phyloP scores from a whole-genome alignment of 2,888 invertebrate genomes.

The Galerucella calmariensis region DNA sequence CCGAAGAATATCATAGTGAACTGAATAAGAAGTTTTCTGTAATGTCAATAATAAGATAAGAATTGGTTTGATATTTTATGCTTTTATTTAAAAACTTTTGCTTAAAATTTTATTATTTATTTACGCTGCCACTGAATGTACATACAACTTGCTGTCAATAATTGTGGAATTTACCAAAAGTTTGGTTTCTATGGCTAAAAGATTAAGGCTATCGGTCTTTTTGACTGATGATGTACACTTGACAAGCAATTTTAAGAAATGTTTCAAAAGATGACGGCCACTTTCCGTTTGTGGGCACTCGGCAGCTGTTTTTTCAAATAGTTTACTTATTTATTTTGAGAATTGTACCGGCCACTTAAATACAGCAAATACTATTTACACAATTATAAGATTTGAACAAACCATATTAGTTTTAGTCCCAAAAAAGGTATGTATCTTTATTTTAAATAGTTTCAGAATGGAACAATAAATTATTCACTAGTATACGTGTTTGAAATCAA shows the following conservation, averaged over 20 bases:
- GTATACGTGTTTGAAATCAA: too few species aligned
- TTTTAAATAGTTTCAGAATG: too few species aligned
- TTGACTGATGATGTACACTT: conserved; percentile 40
- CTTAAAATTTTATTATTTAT: neutral
- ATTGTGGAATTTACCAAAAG: conserved; percentile 36
- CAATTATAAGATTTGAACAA: neutral
- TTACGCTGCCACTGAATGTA: neutral
- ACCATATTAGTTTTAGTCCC: neutral
- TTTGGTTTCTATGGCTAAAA: conserved; percentile 38
- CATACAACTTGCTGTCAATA: conserved; percentile 21
- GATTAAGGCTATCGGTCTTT: conserved; percentile 45
- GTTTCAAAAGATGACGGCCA: conserved; percentile 16
- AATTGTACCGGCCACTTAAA: neutral
- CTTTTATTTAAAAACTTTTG: neutral
- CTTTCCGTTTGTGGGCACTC: neutral
- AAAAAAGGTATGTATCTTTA: too few species aligned
- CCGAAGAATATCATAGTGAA: too few species aligned
- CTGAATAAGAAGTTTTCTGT: too few species aligned
- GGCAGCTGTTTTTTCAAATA: conserved; percentile 20
- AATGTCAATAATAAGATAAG: too few species aligned
- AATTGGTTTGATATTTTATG: too few species aligned
- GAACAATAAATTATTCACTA: too few species aligned
- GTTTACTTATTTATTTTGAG: conserved; percentile 15
- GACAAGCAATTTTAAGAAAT: conserved; percentile 36
- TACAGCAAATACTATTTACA: neutral